Conservation (phyloP, 1,140 invertebrate genomes). For the Vanessa tameamea region DNA sequence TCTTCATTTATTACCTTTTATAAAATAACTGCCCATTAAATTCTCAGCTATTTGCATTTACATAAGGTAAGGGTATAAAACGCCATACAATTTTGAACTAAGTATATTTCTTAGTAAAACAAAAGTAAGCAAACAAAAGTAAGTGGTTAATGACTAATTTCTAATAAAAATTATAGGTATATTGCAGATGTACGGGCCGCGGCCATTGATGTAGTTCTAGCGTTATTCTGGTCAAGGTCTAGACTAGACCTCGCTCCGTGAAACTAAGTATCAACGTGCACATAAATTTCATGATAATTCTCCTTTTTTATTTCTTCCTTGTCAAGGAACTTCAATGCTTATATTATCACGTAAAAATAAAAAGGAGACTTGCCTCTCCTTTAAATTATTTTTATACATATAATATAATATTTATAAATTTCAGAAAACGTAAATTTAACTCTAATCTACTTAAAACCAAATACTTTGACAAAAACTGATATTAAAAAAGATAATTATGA, state of each 20-base stretch:
- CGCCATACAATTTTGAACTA: no score
- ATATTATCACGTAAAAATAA: not conserved
- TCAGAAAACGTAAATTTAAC: no score
- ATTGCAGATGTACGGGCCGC: constrained; percentile 21
- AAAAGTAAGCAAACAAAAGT: not conserved
- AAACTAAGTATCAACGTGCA: constrained; percentile 31
- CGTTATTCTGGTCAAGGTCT: constrained; percentile 42
- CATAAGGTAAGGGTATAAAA: no score
- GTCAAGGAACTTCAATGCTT: not conserved
- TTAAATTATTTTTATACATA: not conserved
- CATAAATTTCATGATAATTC: constrained; percentile 23
- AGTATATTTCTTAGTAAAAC: not conserved
- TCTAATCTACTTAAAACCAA: no score
- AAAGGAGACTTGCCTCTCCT: not conserved
- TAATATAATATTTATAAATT: no score
- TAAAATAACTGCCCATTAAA: no score
- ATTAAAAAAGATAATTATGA: not conserved
- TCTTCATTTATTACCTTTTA: no score
- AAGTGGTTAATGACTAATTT: not conserved
- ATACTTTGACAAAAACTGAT: no score
- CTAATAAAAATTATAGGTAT: constrained; percentile 6
- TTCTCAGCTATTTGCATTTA: no score
- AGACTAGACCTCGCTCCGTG: constrained; percentile 28
- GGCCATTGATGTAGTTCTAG: constrained; percentile 34
- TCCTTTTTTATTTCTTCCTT: constrained; percentile 24